These are phyloP conservation scores for Hyppa rectilinea DNA, from an alignment of 2,888 invertebrate genomes.

Conservation along the genomic window DNA sequence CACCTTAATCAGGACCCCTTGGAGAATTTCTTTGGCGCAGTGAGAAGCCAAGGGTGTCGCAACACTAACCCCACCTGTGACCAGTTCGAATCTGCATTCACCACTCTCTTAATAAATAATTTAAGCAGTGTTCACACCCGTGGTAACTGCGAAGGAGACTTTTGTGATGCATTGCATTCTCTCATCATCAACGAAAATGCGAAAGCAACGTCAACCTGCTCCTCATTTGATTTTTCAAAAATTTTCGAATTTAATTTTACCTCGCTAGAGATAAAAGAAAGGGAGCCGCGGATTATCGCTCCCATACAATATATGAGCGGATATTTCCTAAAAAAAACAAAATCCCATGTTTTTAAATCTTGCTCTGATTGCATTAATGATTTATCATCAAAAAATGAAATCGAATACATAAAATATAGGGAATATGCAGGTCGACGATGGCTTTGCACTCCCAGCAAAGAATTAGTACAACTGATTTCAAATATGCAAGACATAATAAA, in stretches of 20 bases:
- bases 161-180: slow-evolving; percentile 31
- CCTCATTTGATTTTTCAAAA: slow-evolving; percentile 14
- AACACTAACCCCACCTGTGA: no score
- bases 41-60: no score
- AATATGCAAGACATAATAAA: slow-evolving; percentile 46
- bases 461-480: slow-evolving; percentile 31
- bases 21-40: no score
- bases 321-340: slow-evolving; percentile 48
- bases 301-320: slow-evolving; percentile 50
- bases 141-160: no score
- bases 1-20: slow-evolving; percentile 67
- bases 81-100: no score
- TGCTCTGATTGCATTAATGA: slow-evolving; percentile 7
- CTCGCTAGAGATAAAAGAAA: slow-evolving; percentile 27
- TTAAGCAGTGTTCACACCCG: no score
- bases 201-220: slow-evolving; percentile 28
- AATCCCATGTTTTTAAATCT: slow-evolving; percentile 13
- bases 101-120: no score
- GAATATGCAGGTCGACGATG: slow-evolving; percentile 59
- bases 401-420: slow-evolving; percentile 32
- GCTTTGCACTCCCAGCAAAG: slow-evolving; percentile 54
- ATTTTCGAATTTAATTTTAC: slow-evolving; percentile 4
- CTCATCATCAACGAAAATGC: slow-evolving; percentile 44
- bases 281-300: slow-evolving; percentile 8
- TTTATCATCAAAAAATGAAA: slow-evolving; percentile 15